Percentiles rank a stretch among this genome's conserved stretches.
These are phyloP conservation scores for Aythya baeri DNA, from an alignment of 2,113 vertebrate species.

Conservation along the genomic window DNA sequence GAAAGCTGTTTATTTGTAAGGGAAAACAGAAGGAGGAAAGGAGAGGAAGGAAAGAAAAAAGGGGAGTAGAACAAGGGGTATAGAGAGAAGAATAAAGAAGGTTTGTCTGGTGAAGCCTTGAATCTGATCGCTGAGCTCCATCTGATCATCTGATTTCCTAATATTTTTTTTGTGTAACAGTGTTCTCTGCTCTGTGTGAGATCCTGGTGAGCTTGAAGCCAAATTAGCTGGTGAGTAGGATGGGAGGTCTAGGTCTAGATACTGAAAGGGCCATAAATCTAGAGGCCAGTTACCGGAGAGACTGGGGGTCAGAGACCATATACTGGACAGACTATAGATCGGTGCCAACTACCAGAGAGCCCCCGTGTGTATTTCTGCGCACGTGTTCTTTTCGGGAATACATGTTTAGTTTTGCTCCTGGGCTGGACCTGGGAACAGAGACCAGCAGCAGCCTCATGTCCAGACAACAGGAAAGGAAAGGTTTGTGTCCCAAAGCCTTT, in stretches of 20 bases:
- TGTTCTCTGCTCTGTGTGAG: neutral
- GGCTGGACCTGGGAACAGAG: neutral
- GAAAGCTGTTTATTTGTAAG: neutral
- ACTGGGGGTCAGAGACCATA: neutral
- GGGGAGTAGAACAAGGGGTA: neutral
- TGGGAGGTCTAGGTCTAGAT: neutral
- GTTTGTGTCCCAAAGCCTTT: neutral
- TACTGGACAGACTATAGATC: neutral
- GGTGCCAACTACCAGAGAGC: neutral
- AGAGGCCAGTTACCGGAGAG: neutral
- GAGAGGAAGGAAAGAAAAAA: neutral
- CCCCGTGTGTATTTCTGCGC: accelerated
- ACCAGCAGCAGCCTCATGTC: neutral
- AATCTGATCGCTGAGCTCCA: neutral
- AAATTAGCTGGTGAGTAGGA: neutral
- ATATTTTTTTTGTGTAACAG: neutral
- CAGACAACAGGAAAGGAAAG: neutral
- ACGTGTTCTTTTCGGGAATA: neutral
- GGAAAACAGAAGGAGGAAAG: neutral
- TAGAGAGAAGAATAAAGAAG: neutral
- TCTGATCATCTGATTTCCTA: neutral
- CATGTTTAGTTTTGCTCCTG: neutral
- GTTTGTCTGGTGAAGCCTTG: neutral
- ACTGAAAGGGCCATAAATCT: neutral
- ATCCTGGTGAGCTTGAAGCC: neutral